Conservation (phyloP, 2,888 invertebrate genomes). For the Drosophila hamatofila region DNA sequence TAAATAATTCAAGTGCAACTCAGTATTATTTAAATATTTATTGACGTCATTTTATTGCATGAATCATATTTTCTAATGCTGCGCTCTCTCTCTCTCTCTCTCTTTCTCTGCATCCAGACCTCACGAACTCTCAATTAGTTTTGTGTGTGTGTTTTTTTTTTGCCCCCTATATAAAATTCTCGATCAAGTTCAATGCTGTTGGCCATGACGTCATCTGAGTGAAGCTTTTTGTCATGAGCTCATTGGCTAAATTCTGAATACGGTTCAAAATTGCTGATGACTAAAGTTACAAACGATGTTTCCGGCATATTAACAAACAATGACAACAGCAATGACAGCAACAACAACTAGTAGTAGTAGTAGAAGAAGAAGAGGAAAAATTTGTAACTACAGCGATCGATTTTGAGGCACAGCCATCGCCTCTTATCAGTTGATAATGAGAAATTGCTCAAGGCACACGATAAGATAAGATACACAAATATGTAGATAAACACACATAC, state of each 20-base stretch:
- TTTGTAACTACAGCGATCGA: constrained; percentile 28
- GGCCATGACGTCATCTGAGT: constrained; percentile 54
- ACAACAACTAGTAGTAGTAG: neutral
- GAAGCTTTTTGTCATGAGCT: constrained; percentile 42
- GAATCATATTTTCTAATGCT: constrained; percentile 37
- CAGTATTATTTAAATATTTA: constrained; percentile 19
- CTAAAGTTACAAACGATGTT: constrained; percentile 44
- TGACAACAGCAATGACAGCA: constrained; percentile 6
- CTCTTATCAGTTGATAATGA: constrained; percentile 63
- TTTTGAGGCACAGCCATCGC: constrained; percentile 20
- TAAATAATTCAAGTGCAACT: constrained; percentile 61
- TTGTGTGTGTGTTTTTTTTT: neutral
- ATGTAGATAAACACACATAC: constrained; percentile 33
- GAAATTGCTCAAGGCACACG: constrained; percentile 59
- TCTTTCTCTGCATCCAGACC: neutral
- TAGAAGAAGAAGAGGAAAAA: neutral
- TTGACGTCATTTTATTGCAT: constrained; percentile 48
- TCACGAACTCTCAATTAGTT: constrained; percentile 4
- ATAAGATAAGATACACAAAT: constrained; percentile 67
- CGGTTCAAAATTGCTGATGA: constrained; percentile 22
- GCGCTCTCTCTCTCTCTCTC: neutral
- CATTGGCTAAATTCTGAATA: constrained; percentile 18
- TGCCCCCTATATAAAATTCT: neutral
- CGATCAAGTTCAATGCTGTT: constrained; percentile 35
- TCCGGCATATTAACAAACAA: constrained; percentile 51